Percentiles rank a stretch among this genome's conserved stretches.
phyloP scores from a whole-genome alignment of 2,113 vertebrate species.

The Corapipo altera region DNA sequence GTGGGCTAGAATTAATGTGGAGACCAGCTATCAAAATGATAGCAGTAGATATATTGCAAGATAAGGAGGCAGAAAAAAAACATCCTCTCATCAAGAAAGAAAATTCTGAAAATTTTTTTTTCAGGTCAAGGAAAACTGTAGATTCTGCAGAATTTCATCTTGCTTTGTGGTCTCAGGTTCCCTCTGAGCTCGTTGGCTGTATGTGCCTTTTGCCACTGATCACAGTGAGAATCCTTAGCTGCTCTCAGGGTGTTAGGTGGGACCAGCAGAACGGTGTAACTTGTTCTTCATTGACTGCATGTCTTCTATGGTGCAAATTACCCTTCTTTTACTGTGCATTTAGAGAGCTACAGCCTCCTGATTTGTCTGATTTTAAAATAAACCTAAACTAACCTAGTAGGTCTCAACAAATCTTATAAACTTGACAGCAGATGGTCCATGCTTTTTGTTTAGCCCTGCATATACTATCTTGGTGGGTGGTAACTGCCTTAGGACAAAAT shows the following conservation, averaged over 20 bases:
- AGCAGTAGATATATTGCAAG: neutral
- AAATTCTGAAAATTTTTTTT: neutral
- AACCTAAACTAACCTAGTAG: neutral
- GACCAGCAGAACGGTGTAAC: neutral
- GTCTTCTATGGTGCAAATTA: neutral
- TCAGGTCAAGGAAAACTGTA: neutral
- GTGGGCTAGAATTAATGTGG: neutral
- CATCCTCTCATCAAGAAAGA: neutral
- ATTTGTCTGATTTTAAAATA: neutral
- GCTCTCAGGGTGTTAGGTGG: neutral
- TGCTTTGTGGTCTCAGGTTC: neutral
- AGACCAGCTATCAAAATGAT: neutral
- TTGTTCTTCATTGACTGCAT: neutral
- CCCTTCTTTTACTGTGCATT: neutral
- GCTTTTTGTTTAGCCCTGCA: constrained; percentile 59
- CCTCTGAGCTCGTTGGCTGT: neutral
- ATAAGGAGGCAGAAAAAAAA: neutral
- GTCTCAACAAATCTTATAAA: constrained; percentile 7
- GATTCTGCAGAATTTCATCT: neutral
- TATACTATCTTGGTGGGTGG: constrained; percentile 57
- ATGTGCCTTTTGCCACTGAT: neutral
- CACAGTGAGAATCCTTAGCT: neutral
- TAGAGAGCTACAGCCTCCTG: neutral
- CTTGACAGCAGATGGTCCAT: constrained; percentile 57
- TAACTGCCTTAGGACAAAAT: constrained; percentile 61